Percentiles rank a stretch among this genome's conserved stretches.
Conservation (phyloP, 1,140 invertebrate species). For the Euwallacea similis region DNA sequence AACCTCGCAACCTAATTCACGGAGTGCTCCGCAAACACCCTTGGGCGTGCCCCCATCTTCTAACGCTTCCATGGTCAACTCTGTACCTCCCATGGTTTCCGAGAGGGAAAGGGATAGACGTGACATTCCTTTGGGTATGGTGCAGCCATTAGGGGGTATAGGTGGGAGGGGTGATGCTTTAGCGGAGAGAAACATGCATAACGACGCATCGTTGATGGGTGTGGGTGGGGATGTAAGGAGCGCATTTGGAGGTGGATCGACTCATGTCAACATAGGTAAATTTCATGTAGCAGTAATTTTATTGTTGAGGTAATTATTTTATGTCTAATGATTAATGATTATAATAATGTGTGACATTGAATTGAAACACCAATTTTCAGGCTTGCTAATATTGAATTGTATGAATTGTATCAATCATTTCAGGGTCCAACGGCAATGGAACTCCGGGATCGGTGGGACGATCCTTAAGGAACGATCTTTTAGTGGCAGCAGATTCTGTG, state of each 20-base stretch:
- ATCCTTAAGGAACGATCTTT: conserved; percentile 78
- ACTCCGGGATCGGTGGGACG: conserved; percentile 59
- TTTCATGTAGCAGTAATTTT: neutral
- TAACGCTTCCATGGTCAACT: conserved; percentile 39
- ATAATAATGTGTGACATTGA: neutral
- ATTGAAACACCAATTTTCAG: neutral
- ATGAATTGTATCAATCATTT: conserved; percentile 6
- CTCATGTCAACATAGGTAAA: conserved; percentile 43
- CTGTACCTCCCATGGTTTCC: neutral
- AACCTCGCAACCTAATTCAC: conserved; percentile 52
- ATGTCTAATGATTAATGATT: neutral
- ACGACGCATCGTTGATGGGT: conserved; percentile 55
- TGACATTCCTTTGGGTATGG: conserved; percentile 34
- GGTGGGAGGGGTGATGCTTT: conserved; percentile 17
- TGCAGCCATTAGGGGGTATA: conserved; percentile 36
- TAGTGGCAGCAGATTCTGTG: conserved; percentile 92
- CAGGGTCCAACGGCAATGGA: conserved; percentile 51
- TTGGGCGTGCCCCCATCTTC: conserved; percentile 58
- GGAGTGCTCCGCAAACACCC: conserved; percentile 73
- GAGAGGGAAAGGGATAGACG: conserved; percentile 24
- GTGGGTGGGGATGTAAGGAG: conserved; percentile 61
- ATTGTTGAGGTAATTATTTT: neutral
- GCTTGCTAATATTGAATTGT: neutral
- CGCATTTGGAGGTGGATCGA: conserved; percentile 52
- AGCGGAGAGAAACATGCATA: conserved; percentile 44